Evolutionary conservation across 2,888 invertebrate species (phyloP).

Genomic region (Atethmia centrago): DNA sequence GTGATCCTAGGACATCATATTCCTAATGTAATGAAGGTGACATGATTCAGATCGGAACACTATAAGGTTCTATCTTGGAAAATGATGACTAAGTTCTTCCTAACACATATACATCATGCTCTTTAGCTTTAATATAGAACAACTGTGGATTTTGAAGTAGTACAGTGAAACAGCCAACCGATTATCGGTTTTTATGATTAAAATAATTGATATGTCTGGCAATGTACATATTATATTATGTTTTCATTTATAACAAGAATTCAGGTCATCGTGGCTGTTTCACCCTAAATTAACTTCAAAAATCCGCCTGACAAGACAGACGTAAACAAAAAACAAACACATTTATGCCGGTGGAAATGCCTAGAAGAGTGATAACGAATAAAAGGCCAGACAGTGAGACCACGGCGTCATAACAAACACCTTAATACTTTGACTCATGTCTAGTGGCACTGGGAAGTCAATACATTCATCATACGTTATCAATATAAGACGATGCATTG

Average conservation of each 20-base stretch:
- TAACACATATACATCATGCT: conserved; percentile 88
- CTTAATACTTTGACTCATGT: conserved; percentile 61
- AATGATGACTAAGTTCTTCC: conserved; percentile 66
- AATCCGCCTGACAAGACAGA: conserved; percentile 71
- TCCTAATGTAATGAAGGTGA: conserved; percentile 62
- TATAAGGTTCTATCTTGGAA: conserved; percentile 64
- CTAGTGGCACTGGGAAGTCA: conserved; percentile 9
- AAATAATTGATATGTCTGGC: neutral
- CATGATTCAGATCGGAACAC: conserved; percentile 56
- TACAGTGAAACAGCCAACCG: conserved; percentile 55
- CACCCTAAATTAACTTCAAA: conserved; percentile 64
- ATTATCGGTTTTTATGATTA: neutral
- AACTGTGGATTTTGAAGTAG: conserved; percentile 56
- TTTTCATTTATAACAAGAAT: neutral
- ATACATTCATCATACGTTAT: conserved; percentile 42
- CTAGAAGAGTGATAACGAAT: conserved; percentile 83
- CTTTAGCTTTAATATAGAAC: conserved; percentile 69
- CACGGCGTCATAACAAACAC: conserved; percentile 70
- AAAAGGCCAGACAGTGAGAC: conserved; percentile 74
- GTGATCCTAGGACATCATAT: conserved; percentile 68
- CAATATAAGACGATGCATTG: conserved; percentile 32
- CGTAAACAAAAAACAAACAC: conserved; percentile 74
- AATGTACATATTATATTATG: neutral
- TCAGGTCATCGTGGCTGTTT: conserved; percentile 46
- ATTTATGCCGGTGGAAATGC: conserved; percentile 79